phyloP scores from a whole-genome alignment of 1,140 invertebrate genomes.

The Rhizoglyphus robini region DNA sequence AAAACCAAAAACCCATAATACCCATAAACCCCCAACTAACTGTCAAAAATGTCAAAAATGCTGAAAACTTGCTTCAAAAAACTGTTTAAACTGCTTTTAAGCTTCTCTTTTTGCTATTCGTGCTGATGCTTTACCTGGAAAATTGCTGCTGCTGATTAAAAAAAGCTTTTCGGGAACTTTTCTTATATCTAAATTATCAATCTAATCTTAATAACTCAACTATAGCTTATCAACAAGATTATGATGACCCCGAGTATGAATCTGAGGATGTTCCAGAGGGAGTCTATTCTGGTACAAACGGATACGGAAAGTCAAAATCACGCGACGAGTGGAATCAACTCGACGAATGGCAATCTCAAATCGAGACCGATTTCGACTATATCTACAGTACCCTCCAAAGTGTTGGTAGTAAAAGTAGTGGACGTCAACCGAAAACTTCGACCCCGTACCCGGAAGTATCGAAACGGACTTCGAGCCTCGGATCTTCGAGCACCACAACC shows the following conservation, averaged over 20 bases:
- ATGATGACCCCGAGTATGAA: no score
- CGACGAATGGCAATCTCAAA: constrained; percentile 21
- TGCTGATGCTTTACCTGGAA: background rate
- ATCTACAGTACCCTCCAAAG: constrained; percentile 17
- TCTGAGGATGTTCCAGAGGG: no score
- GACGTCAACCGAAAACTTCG: background rate
- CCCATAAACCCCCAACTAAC: no score
- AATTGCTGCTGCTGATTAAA: background rate
- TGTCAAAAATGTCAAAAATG: no score
- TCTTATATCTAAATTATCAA: background rate
- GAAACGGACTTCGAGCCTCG: background rate
- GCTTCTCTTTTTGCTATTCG: background rate
- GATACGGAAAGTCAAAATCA: background rate
- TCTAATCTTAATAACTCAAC: background rate
- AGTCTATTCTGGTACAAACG: no score
- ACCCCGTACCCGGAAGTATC: background rate
- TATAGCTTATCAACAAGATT: background rate
- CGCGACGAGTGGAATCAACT: constrained; percentile 1
- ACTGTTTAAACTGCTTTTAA: no score
- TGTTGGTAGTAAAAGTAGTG: background rate
- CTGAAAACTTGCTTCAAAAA: no score
- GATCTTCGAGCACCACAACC: background rate
- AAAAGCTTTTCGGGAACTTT: background rate
- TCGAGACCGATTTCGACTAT: constrained; percentile 19
- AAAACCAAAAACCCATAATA: no score